Conservation (phyloP, 1,140 invertebrate genomes). For the Lordiphosa mommai region DNA sequence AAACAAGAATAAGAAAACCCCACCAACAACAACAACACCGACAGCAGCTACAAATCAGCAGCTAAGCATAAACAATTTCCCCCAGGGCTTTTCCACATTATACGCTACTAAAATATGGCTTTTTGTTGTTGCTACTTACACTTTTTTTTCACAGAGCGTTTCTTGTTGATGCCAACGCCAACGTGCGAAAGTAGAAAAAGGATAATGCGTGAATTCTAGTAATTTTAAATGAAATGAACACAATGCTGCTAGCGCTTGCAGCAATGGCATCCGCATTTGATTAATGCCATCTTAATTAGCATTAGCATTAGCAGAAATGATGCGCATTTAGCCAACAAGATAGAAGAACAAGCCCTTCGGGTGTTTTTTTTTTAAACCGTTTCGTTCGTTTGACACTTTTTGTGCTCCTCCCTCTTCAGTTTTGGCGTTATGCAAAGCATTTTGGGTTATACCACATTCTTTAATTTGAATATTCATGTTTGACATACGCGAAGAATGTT, state of each 20-base stretch:
- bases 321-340: neutral
- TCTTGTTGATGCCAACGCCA: too few species aligned
- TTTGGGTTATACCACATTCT: too few species aligned
- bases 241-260: neutral
- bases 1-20: constrained; percentile 4
- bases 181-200: constrained; percentile 16
- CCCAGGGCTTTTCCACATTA: constrained; percentile 59
- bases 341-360: too few species aligned
- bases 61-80: constrained; percentile 48
- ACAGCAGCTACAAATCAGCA: constrained; percentile 13
- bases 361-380: too few species aligned
- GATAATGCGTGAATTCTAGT: constrained; percentile 15
- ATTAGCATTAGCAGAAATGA: constrained; percentile 8
- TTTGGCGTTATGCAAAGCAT: too few species aligned
- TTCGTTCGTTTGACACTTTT: too few species aligned
- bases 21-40: neutral
- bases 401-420: too few species aligned
- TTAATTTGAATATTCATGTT: too few species aligned
- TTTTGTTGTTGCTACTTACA: neutral
- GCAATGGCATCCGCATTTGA: constrained; percentile 21
- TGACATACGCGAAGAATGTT: too few species aligned
- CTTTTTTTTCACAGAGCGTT: constrained; percentile 1
- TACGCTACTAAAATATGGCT: constrained; percentile 36
- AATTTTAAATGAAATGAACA: neutral
- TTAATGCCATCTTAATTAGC: constrained; percentile 47